Conservation (phyloP, 2,113 vertebrate species). For the Pogonocichla stellata region DNA sequence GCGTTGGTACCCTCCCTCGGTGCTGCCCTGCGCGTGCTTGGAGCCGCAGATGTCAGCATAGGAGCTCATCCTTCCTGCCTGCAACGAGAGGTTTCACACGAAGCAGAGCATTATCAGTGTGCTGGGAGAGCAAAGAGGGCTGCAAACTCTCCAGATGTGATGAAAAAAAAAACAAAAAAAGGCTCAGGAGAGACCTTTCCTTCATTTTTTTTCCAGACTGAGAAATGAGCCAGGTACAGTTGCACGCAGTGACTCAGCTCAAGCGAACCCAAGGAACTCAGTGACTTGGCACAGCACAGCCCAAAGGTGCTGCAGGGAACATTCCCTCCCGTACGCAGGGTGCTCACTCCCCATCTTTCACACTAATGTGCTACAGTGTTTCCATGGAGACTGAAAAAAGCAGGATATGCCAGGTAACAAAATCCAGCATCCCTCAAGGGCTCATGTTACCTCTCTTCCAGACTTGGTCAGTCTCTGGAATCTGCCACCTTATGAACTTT, state of each 20-base stretch:
- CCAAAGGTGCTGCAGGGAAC: background rate
- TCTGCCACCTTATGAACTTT: background rate
- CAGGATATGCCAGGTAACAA: background rate
- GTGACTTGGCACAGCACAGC: background rate
- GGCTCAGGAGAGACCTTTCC: background rate
- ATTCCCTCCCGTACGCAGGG: rapidly evolving
- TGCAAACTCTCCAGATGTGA: background rate
- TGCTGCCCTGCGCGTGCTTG: slow-evolving; percentile 74
- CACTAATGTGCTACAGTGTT: background rate
- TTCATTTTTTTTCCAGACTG: background rate
- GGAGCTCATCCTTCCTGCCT: slow-evolving; percentile 91
- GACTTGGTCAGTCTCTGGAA: background rate
- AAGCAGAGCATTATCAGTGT: rapidly evolving
- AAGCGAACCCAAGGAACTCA: background rate
- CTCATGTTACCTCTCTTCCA: background rate
- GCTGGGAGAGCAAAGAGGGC: background rate
- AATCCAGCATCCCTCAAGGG: background rate
- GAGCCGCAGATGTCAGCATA: slow-evolving; percentile 88
- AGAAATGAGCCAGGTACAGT: background rate
- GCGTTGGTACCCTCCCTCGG: slow-evolving; percentile 79
- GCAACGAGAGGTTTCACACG: slow-evolving; percentile 43
- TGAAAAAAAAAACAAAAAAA: background rate
- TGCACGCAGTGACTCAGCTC: background rate
- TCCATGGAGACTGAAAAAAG: background rate
- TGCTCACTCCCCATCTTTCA: background rate